These are phyloP conservation scores for Aplochiton taeniatus DNA, from an alignment of 2,797 vertebrate genomes.

Conservation along the genomic window DNA sequence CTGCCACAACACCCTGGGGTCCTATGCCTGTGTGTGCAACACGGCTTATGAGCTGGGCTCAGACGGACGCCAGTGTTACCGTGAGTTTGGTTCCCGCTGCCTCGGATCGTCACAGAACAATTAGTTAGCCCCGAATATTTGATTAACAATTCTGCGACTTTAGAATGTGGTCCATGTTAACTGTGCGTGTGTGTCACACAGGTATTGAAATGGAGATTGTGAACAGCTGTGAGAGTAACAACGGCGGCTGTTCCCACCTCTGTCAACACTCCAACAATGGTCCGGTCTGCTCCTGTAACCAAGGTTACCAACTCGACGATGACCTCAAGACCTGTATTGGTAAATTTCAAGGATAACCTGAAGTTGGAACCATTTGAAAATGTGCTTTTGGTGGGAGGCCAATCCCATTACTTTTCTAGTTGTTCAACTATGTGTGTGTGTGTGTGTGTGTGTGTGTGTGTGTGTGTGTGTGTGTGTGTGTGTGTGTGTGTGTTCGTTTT, in stretches of 20 bases:
- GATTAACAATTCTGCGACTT: no score
- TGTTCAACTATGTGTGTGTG: not conserved
- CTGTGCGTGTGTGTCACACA: slow-evolving; percentile 49
- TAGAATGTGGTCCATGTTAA: not conserved
- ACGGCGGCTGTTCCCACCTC: slow-evolving; percentile 88
- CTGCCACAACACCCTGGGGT: slow-evolving; percentile 90
- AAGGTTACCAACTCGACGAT: slow-evolving; percentile 78
- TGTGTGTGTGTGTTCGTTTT: slow-evolving; percentile 32
- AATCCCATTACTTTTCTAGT: not conserved
- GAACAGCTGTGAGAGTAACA: slow-evolving; percentile 89
- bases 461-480: slow-evolving; percentile 10
- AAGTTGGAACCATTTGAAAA: not conserved
- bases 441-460: slow-evolving; percentile 1
- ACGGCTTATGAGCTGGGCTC: slow-evolving; percentile 89
- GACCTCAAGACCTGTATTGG: slow-evolving; percentile 89
- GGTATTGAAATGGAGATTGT: slow-evolving; percentile 98
- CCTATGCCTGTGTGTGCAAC: slow-evolving; percentile 86
- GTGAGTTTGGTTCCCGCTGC: slow-evolving; percentile 73
- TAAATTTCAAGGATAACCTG: slow-evolving; percentile 53
- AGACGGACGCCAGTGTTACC: slow-evolving; percentile 88
- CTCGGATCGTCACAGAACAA: not conserved
- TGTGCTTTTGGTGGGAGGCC: not conserved
- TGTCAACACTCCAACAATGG: slow-evolving; percentile 87
- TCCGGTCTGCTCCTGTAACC: slow-evolving; percentile 86
- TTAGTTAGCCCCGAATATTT: no score